These are phyloP conservation scores for Salpingus planirostris DNA, from an alignment of 2,888 invertebrate genomes.

Conservation along the genomic window DNA sequence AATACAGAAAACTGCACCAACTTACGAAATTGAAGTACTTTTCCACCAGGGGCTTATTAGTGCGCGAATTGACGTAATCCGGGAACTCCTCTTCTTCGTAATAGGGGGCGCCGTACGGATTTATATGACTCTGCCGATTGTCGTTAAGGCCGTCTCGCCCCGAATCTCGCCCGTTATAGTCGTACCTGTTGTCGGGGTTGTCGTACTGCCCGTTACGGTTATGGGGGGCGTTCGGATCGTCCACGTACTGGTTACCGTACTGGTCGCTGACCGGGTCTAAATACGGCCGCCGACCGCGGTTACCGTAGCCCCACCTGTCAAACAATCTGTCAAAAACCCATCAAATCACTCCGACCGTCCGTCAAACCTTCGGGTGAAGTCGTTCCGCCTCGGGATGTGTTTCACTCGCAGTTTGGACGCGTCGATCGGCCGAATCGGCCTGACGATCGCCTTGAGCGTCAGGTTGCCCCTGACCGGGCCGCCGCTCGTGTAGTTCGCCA, in stretches of 20 bases:
- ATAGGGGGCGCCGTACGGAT: too few relatives aligned
- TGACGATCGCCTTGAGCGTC: slow-evolving; percentile 70
- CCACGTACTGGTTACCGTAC: slow-evolving; percentile 5
- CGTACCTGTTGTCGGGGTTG: too few relatives aligned
- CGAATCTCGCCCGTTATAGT: too few relatives aligned
- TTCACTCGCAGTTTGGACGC: slow-evolving; percentile 20
- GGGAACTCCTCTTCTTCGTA: too few relatives aligned
- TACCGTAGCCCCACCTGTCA: too few relatives aligned
- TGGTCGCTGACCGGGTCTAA: slow-evolving; percentile 5
- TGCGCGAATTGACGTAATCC: slow-evolving; percentile 15
- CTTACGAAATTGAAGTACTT: slow-evolving; percentile 67
- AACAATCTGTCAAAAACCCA: too few relatives aligned
- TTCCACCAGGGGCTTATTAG: slow-evolving; percentile 43
- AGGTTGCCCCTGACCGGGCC: slow-evolving; percentile 84
- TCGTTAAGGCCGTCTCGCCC: too few relatives aligned
- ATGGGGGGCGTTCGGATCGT: background rate
- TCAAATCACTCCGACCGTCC: background rate
- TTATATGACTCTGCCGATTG: too few relatives aligned
- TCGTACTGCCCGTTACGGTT: slow-evolving; percentile 10
- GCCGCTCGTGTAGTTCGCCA: slow-evolving; percentile 94
- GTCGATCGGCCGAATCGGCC: slow-evolving; percentile 51
- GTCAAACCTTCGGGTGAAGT: background rate
- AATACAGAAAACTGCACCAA: slow-evolving; percentile 19
- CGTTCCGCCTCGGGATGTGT: slow-evolving; percentile 16
- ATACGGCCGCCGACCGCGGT: too few relatives aligned